Base-by-base conservation (phyloP, 92 coral and sea anemone genomes). In the Actinostola sp. region DNA sequence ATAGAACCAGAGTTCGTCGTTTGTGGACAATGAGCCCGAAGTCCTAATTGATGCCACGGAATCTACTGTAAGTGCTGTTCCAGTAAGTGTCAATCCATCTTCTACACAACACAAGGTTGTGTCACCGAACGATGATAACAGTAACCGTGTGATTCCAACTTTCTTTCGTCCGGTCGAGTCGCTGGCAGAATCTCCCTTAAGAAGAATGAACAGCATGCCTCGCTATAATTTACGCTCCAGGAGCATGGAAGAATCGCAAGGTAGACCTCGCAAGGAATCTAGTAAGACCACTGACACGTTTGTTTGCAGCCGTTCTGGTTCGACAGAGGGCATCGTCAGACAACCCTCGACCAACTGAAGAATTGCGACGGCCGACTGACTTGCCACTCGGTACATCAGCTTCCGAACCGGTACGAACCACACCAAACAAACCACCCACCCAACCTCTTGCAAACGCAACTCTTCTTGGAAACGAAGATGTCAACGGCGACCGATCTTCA, bases 21-120 rank as follows among this genome's bases (percentile, higher is more conserved):
- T 27, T 20, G 21, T 66, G 8, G 72, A 63, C 29, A 42, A 54
- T 33, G 81, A 64, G 33, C 36, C 71, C 1, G 80, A 81, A 31
- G 79, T 84, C 13, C 69, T 84, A 55, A 84, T 84, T 38, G 89
- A 84, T 66, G 79, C 76, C 6, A 84, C 89, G 19, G 67, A 51
- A 25, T 65, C 75, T 51, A 68, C 73, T 16, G 89, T 84, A 13
- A 84, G 68, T 72, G 70, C 78, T 56, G 63, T 81, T 12, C 88
- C 83, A 30, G 78, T 77, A 46, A 57, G 31, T 64, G 33, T 54
- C 12, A 64, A 35, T 52, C 59, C 74, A 13, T 14, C 38, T 19
- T 20, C 70, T 26, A 12, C 61, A 8, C 11, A 55, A 15, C 57
- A 21, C 4, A 51, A 33, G 23, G 25, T 33, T 25, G 66, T 19